These are phyloP conservation scores for Sebastes steindachneri DNA, from an alignment of 2,797 vertebrate genomes.

Conservation along the genomic window DNA sequence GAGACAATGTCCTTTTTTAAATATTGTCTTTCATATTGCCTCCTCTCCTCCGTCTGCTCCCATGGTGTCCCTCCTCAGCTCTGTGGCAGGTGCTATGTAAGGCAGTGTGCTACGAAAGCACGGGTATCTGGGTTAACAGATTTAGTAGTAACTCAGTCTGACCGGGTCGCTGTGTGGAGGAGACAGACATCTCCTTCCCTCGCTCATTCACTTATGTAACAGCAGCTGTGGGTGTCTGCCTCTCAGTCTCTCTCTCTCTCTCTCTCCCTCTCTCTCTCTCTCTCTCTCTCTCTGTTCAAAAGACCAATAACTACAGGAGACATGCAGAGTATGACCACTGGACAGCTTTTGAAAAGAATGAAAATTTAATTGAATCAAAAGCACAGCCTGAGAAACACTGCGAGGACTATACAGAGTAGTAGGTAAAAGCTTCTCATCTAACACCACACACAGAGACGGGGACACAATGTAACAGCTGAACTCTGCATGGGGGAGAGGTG, in stretches of 20 bases:
- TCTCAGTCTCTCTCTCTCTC: background rate
- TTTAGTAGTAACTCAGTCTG: slow-evolving; percentile 60
- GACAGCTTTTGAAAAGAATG: slow-evolving; percentile 21
- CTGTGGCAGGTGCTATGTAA: slow-evolving; percentile 51
- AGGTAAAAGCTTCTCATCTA: background rate
- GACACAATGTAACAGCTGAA: background rate
- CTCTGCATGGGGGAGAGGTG: background rate
- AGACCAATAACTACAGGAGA: slow-evolving; percentile 29
- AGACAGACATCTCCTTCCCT: slow-evolving; percentile 60
- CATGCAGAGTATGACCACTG: background rate
- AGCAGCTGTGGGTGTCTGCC: slow-evolving; percentile 47
- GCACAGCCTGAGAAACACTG: background rate
- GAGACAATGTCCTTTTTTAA: background rate
- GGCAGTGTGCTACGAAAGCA: slow-evolving; percentile 69
- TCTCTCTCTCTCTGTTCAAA: background rate
- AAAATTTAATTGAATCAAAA: slow-evolving; percentile 25
- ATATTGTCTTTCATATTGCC: background rate
- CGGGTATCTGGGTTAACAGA: slow-evolving; percentile 68
- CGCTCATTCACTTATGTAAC: slow-evolving; percentile 53
- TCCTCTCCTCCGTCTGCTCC: slow-evolving; percentile 4
- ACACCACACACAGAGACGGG: background rate
- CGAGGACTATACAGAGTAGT: background rate
- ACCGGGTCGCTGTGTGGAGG: slow-evolving; percentile 50
- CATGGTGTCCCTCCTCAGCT: slow-evolving; percentile 9
- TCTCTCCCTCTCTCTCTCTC: background rate